Conservation (phyloP, 2,888 invertebrate species). For the Sclerodermus sp. region DNA sequence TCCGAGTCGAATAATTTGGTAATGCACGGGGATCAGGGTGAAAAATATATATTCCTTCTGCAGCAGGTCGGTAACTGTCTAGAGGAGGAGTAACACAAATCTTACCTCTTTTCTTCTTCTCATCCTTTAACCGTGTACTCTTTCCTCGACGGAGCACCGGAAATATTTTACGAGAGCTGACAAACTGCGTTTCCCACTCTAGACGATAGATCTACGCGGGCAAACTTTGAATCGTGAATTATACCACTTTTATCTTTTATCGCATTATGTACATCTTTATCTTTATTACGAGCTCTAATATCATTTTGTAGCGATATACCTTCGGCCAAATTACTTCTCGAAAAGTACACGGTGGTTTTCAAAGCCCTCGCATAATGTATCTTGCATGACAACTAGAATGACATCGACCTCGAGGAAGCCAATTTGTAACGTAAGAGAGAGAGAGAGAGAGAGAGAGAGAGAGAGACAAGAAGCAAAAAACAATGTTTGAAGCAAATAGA, state of each 20-base stretch:
- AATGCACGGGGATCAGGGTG: slow-evolving; percentile 20
- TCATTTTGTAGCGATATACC: no score
- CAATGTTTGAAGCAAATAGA: background rate
- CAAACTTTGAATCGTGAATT: background rate
- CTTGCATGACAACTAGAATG: no score
- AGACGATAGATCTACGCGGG: background rate
- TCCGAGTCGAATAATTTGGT: slow-evolving; percentile 26
- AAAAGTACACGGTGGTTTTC: no score
- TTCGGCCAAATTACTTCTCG: no score
- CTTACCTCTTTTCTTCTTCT: background rate
- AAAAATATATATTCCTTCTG: slow-evolving; percentile 21
- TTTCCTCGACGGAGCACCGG: background rate
- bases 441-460: background rate
- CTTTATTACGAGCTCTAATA: no score
- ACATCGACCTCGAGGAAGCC: no score
- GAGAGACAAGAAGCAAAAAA: background rate
- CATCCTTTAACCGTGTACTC: background rate
- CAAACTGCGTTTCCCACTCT: slow-evolving; percentile 7
- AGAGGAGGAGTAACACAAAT: slow-evolving; percentile 12
- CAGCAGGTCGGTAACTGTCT: background rate
- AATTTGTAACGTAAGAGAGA: no score
- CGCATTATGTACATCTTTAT: no score
- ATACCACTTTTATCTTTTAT: no score
- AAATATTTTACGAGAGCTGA: slow-evolving; percentile 12
- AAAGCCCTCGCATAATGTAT: no score